phyloP scores from a whole-genome alignment of 2,113 vertebrate species.

The Chloropsis cyanopogon region DNA sequence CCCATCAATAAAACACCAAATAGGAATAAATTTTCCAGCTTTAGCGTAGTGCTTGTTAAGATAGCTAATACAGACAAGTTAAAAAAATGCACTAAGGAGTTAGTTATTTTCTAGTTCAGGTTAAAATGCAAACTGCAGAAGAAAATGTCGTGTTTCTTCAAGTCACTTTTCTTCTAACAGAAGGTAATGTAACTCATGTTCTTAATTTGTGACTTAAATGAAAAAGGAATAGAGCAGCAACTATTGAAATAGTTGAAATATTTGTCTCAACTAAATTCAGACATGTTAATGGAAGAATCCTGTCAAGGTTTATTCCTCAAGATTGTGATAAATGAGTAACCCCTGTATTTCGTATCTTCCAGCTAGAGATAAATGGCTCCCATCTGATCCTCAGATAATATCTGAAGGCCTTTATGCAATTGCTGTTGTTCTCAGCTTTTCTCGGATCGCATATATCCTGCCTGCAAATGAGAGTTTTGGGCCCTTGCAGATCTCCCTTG shows the following conservation, averaged over 20 bases:
- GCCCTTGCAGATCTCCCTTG: conserved; percentile 89
- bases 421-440: conserved; percentile 88
- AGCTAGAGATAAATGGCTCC: conserved; percentile 91
- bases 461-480: conserved; percentile 92
- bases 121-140: not conserved
- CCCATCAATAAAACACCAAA: not conserved
- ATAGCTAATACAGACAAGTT: not conserved
- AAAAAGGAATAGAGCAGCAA: not conserved
- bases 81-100: not conserved
- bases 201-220: not conserved
- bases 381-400: conserved; percentile 90
- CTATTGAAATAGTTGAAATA: not conserved
- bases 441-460: conserved; percentile 87
- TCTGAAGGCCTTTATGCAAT: conserved; percentile 90
- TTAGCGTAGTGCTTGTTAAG: not conserved
- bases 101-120: not conserved
- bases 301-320: not conserved
- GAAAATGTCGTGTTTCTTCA: not conserved
- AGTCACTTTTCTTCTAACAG: not conserved
- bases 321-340: not conserved
- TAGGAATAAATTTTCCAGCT: not conserved
- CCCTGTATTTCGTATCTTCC: conserved; percentile 48
- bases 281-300: not conserved
- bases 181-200: not conserved
- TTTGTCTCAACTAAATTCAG: not conserved